phyloP scores from a whole-genome alignment of 2,113 vertebrate species.

The Marmota flaviventris region DNA sequence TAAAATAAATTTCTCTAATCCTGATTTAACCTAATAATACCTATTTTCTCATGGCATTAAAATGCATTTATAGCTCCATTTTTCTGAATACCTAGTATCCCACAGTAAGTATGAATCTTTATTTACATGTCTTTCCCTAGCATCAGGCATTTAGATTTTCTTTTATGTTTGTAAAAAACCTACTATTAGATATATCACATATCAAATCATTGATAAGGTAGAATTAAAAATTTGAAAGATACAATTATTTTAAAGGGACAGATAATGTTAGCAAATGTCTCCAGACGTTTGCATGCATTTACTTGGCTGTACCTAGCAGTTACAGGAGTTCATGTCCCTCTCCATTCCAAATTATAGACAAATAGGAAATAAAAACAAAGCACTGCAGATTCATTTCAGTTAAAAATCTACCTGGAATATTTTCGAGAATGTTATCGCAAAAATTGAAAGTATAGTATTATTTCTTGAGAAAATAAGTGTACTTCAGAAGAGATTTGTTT shows the following conservation, averaged over 20 bases:
- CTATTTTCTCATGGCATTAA: neutral
- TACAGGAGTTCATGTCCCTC: neutral
- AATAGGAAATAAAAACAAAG: neutral
- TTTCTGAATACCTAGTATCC: neutral
- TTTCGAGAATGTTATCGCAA: neutral
- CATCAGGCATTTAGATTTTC: neutral
- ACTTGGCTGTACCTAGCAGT: rapidly evolving
- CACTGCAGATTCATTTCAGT: neutral
- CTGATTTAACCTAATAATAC: neutral
- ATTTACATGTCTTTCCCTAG: neutral
- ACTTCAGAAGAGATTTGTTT: neutral
- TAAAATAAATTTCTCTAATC: neutral
- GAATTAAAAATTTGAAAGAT: neutral
- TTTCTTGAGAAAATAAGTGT: neutral
- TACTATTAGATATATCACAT: neutral
- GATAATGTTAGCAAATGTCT: neutral
- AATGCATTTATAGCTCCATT: neutral
- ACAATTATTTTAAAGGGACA: neutral
- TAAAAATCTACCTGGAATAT: neutral
- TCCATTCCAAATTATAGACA: neutral
- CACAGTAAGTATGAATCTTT: neutral
- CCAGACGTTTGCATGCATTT: neutral
- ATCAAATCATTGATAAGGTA: neutral
- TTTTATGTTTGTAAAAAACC: neutral
- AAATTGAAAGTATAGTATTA: neutral